A percentile compares a stretch with the other conserved stretches of the same genome.
These are phyloP conservation scores for Pluvianellus socialis DNA, from an alignment of 2,113 vertebrate species.

Conservation along the genomic window DNA sequence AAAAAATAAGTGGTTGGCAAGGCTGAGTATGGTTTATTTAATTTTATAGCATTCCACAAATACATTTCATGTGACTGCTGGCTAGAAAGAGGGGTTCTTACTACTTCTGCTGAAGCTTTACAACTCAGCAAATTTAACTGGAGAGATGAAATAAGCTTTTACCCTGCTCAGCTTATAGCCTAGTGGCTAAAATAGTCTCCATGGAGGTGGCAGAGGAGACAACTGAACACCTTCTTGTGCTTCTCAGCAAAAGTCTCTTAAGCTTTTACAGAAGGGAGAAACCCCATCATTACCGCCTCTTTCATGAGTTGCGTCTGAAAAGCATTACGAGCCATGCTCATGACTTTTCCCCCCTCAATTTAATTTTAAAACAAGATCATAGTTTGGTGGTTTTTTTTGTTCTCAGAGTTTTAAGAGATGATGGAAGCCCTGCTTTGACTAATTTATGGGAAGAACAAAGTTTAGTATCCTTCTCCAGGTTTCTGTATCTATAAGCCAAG, in stretches of 20 bases:
- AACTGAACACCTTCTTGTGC: not conserved
- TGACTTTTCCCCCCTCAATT: not conserved
- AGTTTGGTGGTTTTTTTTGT: not conserved
- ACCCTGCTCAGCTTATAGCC: not conserved
- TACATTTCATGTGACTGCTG: accelerated
- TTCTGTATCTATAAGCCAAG: not conserved
- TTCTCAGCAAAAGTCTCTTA: not conserved
- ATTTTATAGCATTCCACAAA: not conserved
- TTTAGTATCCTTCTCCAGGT: not conserved
- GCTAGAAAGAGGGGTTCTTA: not conserved
- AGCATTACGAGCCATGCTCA: not conserved
- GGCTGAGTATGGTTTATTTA: not conserved
- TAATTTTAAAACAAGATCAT: not conserved
- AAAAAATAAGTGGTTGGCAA: not conserved
- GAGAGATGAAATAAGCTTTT: not conserved
- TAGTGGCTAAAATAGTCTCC: not conserved
- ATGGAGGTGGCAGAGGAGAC: not conserved
- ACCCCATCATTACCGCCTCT: not conserved
- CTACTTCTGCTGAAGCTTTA: not conserved
- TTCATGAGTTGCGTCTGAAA: not conserved
- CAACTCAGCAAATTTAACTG: not conserved
- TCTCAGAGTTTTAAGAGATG: not conserved
- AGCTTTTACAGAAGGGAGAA: not conserved
- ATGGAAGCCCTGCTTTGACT: not conserved
- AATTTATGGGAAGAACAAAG: not conserved